Conservation (phyloP, 1,140 invertebrate species). For the Penaeus japonicus region DNA sequence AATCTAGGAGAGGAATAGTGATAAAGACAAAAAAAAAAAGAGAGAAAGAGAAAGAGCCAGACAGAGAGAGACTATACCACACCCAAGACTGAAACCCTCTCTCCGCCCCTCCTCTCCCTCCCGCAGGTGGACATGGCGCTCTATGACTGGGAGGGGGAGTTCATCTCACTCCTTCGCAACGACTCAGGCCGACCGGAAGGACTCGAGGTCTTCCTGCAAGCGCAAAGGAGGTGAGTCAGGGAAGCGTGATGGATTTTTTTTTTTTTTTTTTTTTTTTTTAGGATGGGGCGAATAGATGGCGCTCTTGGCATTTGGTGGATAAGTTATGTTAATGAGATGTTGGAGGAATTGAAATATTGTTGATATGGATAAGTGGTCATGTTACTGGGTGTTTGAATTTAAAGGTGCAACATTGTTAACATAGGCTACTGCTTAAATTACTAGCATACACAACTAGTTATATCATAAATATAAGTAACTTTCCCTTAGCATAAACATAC, state of each 20-base stretch:
- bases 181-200: conserved; percentile 61
- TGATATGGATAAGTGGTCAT: not conserved
- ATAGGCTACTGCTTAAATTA: not conserved
- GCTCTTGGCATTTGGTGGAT: not conserved
- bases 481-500: too few relatives aligned
- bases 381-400: not conserved
- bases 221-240: conserved; percentile 70
- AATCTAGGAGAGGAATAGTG: too few relatives aligned
- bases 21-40: not conserved
- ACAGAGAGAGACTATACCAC: not conserved
- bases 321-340: not conserved
- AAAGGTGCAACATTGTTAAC: not conserved
- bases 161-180: conserved; percentile 67
- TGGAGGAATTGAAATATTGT: not conserved
- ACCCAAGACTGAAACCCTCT: conserved; percentile 56
- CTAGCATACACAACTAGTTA: too few relatives aligned
- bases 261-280: not conserved
- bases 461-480: too few relatives aligned
- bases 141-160: conserved; percentile 73
- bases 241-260: not conserved
- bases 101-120: not conserved
- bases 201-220: conserved; percentile 70
- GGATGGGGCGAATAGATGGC: not conserved
- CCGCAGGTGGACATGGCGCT: conserved; percentile 59
- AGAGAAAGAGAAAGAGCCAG: not conserved